phyloP scores from a whole-genome alignment of 2,888 invertebrate genomes.

The Dysmachus trigonus region DNA sequence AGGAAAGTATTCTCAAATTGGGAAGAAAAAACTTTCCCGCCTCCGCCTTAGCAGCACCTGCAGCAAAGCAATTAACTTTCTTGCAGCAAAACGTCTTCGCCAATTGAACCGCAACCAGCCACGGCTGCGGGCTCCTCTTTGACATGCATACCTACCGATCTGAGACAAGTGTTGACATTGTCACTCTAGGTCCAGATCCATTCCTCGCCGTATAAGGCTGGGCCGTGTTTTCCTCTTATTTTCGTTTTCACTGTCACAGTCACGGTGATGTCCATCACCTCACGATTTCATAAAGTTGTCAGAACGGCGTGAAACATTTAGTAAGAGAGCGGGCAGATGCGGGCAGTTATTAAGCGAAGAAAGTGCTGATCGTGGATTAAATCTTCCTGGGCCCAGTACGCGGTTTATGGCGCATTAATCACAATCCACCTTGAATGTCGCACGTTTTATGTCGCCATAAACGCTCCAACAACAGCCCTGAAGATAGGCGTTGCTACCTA shows the following conservation, averaged over 20 bases:
- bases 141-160: slow-evolving; percentile 31
- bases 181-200: slow-evolving; percentile 43
- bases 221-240: slow-evolving; percentile 20
- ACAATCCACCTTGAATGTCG: not conserved
- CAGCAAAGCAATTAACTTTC: slow-evolving; percentile 36
- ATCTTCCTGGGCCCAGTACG: not conserved
- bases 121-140: not conserved
- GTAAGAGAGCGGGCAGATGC: not conserved
- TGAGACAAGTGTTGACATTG: slow-evolving; percentile 47
- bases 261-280: not conserved
- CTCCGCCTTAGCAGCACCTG: not conserved
- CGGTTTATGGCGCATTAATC: not conserved
- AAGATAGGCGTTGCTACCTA: not conserved
- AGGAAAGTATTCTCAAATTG: slow-evolving; percentile 13
- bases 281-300: slow-evolving; percentile 31
- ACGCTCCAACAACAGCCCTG: not conserved
- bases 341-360: slow-evolving; percentile 7
- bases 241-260: slow-evolving; percentile 34
- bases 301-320: slow-evolving; percentile 27
- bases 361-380: not conserved
- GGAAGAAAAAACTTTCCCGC: slow-evolving; percentile 7
- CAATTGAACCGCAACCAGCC: not conserved
- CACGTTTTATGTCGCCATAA: not conserved
- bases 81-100: not conserved
- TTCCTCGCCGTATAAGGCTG: slow-evolving; percentile 37